Conservation (phyloP, 30 jellyfish, hydroid and myxozoan genomes). For the Pelagia noctiluca region DNA sequence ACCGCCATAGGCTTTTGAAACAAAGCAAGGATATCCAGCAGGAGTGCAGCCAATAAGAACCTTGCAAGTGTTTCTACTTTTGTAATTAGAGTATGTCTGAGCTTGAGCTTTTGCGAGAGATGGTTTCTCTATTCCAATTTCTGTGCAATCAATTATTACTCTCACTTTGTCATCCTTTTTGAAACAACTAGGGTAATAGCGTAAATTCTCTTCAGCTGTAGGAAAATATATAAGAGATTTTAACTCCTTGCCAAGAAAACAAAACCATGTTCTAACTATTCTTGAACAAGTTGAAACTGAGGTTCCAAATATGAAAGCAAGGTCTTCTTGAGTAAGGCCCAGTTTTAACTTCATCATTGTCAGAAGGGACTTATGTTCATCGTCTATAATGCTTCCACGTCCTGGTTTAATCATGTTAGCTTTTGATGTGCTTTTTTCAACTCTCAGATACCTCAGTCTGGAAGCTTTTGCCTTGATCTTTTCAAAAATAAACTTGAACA, state of each 20-base stretch:
- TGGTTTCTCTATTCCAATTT: constrained; percentile 36
- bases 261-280: constrained; percentile 46
- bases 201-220: constrained; percentile 25
- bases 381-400: constrained; percentile 16
- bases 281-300: constrained; percentile 40
- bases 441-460: constrained; percentile 21
- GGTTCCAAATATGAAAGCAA: constrained; percentile 47
- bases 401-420: constrained; percentile 10
- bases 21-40: constrained; percentile 17
- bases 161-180: constrained; percentile 40
- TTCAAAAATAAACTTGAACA: constrained; percentile 29
- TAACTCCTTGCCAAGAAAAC: constrained; percentile 32
- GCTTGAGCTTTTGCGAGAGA: constrained; percentile 34
- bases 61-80: constrained; percentile 33
- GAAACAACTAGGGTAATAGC: constrained; percentile 33
- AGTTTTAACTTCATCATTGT: constrained; percentile 17
- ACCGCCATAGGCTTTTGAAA: constrained; percentile 44
- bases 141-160: constrained; percentile 61
- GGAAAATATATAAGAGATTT: constrained; percentile 39
- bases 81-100: constrained; percentile 47
- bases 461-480: constrained; percentile 33
- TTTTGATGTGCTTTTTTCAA: constrained; percentile 24
- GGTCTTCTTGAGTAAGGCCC: constrained; percentile 47
- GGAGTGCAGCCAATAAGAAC: constrained; percentile 52
- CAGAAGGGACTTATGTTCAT: constrained; percentile 5